Conservation (phyloP, 2,113 vertebrate genomes). For the Dinomys branickii region DNA sequence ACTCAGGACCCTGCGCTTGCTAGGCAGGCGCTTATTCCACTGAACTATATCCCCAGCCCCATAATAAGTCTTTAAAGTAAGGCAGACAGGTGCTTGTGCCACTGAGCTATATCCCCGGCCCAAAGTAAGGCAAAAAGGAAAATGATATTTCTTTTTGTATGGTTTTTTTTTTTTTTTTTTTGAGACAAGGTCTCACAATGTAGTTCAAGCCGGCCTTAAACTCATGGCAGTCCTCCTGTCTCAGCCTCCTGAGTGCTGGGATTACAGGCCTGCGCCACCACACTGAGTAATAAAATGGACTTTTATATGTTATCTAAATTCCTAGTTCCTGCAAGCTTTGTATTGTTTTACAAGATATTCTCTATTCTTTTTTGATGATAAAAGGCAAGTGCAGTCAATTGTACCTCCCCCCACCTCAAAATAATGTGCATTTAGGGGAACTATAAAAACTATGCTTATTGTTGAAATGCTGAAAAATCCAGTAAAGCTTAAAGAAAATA, state of each 20-base stretch:
- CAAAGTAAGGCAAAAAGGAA: neutral
- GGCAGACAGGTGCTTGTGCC: neutral
- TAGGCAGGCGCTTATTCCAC: no score
- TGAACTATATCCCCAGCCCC: no score
- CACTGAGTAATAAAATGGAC: neutral
- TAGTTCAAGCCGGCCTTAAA: neutral
- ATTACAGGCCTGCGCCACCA: neutral
- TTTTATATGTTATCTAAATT: constrained; percentile 1
- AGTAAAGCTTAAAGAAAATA: constrained; percentile 62
- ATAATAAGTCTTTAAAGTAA: neutral
- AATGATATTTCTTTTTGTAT: neutral
- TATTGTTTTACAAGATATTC: neutral
- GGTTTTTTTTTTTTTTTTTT: neutral
- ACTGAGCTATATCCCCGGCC: no score
- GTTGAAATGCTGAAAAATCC: constrained; percentile 55
- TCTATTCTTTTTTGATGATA: constrained; percentile 1
- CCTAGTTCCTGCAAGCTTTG: neutral
- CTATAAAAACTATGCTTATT: constrained; percentile 66
- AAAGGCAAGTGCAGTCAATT: neutral
- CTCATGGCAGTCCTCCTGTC: neutral
- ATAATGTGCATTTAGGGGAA: neutral
- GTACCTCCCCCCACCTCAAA: neutral
- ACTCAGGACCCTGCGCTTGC: no score
- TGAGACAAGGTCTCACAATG: neutral
- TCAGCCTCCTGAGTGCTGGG: neutral